Base-by-base conservation (phyloP, 1,140 invertebrate species). In the Drosophila nasuta region DNA sequence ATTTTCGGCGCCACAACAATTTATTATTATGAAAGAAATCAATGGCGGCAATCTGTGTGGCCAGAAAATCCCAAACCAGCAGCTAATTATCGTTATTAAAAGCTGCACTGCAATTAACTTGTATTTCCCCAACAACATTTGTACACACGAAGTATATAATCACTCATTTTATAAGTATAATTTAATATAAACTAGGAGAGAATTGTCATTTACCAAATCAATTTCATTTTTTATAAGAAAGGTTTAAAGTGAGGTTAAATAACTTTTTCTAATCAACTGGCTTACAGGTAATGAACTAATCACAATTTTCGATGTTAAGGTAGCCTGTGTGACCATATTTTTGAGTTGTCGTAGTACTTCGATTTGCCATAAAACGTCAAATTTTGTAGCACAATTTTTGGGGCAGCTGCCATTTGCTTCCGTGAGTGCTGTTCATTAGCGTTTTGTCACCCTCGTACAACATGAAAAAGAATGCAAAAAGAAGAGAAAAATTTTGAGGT, bases 361-460 rank as follows among this genome's bases (percentile, higher is more conserved):
- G 80, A 89, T 88, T 82, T 77, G 52, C 69, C 76, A 87, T 88
- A 71, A 87, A 72, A 69, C 54, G 38, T 67, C 56, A 68, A 81
- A 81, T 54, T 68, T 75, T 69, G 70, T 77, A 57, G 70, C 66
- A 13, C 62, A 66, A 45, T 72, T 64, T 79, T 79, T 15, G 38
- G 41, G 33, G 74, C 62, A 54, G 25, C 43, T 68, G 38, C 30
- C 25, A 10, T 56, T 38, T 74, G 75, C 69, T 81, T 89, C 64
- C 85, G 81, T 89, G 85, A 79, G 69, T 69, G 43, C 54, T 52
- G 72, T 85, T 89, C 85, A 89, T 89, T 89, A 85, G 78, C 78
- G 85, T 69, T 89, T 89, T 88, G 75, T 85, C 85, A 82, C 85
- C 85, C 67, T 43, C 64, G 52, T 65, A 64, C 48, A 73, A 60